Evolutionary conservation across 30 jellyfish, hydroid and myxozoan genomes (phyloP).

Genomic region (Pelagia noctiluca): DNA sequence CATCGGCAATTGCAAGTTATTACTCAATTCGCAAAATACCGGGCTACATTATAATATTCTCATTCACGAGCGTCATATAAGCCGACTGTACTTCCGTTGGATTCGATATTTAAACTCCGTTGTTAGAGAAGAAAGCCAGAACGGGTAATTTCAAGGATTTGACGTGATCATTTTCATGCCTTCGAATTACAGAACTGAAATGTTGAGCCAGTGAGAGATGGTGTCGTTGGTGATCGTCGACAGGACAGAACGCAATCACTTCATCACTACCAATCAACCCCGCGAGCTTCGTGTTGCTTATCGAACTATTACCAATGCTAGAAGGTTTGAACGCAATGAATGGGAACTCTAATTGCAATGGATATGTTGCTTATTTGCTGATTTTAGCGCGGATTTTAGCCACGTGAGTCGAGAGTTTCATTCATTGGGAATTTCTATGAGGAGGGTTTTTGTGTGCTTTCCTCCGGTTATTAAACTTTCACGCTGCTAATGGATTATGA

Average conservation of each 20-base stretch:
- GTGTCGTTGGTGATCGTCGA: neutral
- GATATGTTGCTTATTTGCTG: constrained; percentile 33
- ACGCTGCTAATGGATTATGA: no score
- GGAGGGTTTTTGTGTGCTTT: no score
- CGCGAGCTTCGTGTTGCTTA: neutral
- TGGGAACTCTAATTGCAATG: constrained; percentile 46
- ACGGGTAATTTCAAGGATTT: constrained; percentile 11
- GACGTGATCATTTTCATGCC: neutral
- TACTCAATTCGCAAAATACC: no score
- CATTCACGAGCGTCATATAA: no score
- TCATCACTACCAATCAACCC: neutral
- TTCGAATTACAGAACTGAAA: neutral
- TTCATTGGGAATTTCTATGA: no score
- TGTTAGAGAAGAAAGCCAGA: neutral
- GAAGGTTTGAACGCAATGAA: constrained; percentile 39
- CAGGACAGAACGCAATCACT: neutral
- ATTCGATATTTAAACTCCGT: neutral
- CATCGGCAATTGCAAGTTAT: neutral
- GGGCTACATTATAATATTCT: no score
- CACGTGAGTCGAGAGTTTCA: constrained; percentile 53
- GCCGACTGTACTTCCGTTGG: constrained; percentile 2
- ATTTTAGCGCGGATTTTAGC: constrained; percentile 48
- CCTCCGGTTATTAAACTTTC: no score
- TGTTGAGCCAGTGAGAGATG: constrained; percentile 14
- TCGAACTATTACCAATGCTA: neutral